A percentile compares a stretch with the other conserved stretches of the same genome.
Conservation (phyloP, 2,797 vertebrate species). For the Thripadectes ignobilis region DNA sequence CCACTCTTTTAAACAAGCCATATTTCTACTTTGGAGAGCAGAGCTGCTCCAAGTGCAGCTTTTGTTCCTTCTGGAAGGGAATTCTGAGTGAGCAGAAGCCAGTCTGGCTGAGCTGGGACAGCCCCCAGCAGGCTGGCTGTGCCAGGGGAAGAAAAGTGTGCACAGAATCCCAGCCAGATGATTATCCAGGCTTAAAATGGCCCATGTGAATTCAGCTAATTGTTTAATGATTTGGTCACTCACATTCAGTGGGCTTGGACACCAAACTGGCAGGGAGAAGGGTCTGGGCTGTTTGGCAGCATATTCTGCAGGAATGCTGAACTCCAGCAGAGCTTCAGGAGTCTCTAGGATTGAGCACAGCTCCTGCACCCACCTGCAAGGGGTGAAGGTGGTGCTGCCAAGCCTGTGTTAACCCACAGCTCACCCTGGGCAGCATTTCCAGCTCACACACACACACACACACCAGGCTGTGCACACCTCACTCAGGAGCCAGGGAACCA, state of each 20-base stretch:
- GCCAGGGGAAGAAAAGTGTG: constrained; percentile 1
- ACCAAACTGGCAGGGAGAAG: not conserved
- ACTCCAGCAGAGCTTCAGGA: not conserved
- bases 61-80: not conserved
- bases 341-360: not conserved
- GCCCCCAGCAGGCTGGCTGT: not conserved
- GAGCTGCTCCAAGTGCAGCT: not conserved
- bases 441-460: not conserved
- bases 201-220: constrained; percentile 10
- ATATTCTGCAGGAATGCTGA: not conserved
- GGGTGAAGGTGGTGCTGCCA: not conserved
- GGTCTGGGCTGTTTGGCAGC: not conserved
- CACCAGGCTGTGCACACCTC: not conserved
- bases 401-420: not conserved
- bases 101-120: not conserved
- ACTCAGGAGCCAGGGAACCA: not conserved
- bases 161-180: not conserved
- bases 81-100: not conserved
- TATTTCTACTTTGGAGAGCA: not conserved
- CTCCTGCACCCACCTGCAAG: not conserved
- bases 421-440: not conserved
- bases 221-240: constrained; percentile 39
- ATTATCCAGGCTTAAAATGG: constrained; percentile 35
- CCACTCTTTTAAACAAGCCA: not conserved
- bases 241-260: not conserved